phyloP scores from a whole-genome alignment of 2,113 vertebrate species.

The Myiagra hebetior region DNA sequence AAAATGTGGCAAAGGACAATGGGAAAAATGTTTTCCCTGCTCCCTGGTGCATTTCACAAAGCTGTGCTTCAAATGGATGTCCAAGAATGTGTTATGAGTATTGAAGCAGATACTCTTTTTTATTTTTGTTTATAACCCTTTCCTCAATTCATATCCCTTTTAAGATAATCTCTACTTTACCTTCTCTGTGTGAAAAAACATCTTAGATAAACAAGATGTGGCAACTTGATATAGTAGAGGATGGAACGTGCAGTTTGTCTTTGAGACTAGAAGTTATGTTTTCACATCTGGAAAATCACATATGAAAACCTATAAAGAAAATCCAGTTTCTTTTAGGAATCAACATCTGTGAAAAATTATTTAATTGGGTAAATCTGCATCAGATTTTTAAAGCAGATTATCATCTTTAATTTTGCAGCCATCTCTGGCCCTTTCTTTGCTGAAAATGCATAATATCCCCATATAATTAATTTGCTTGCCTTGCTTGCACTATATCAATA shows the following conservation, averaged over 20 bases:
- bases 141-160: not conserved
- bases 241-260: not conserved
- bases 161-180: not conserved
- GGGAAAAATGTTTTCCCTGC: not conserved
- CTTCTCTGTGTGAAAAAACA: not conserved
- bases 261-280: not conserved
- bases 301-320: not conserved
- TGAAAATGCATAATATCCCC: not conserved
- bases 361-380: not conserved
- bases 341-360: not conserved
- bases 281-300: not conserved
- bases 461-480: not conserved
- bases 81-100: not conserved
- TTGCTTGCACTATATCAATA: not conserved
- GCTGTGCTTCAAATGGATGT: not conserved
- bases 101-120: not conserved
- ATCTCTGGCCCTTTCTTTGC: not conserved
- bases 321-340: not conserved
- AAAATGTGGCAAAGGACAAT: not conserved
- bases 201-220: not conserved
- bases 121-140: not conserved
- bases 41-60: not conserved
- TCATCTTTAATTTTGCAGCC: not conserved
- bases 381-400: not conserved
- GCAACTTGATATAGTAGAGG: not conserved